Evolutionary conservation across 1,140 invertebrate species (phyloP).

Genomic region (Hydropsyche tenuis): DNA sequence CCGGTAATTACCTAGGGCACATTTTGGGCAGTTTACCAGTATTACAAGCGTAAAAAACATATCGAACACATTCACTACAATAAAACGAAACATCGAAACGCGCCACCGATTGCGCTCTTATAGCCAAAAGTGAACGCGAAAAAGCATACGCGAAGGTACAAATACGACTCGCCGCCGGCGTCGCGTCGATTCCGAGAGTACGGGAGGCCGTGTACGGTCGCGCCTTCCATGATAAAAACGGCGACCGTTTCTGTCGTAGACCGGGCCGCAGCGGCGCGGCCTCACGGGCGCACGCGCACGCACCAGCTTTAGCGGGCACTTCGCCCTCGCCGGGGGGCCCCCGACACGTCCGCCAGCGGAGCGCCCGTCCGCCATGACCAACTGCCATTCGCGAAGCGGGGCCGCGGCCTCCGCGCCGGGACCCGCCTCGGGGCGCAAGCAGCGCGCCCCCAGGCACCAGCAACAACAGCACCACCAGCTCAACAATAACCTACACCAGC

Average conservation of each 20-base stretch:
- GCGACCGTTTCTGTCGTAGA: not conserved
- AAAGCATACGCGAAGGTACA: not conserved
- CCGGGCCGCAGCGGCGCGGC: constrained; percentile 10
- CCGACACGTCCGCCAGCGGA: not conserved
- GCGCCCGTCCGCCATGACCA: constrained; percentile 30
- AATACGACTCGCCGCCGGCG: constrained; percentile 6
- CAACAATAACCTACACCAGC: not conserved
- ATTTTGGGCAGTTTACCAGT: too few species aligned
- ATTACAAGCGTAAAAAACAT: too few species aligned
- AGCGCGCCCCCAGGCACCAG: constrained; percentile 1
- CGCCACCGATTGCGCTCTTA: not conserved
- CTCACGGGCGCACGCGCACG: constrained; percentile 3
- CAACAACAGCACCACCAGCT: not conserved
- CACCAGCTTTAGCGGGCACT: not conserved
- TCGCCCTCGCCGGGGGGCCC: not conserved
- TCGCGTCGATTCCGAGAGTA: constrained; percentile 7
- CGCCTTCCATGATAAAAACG: constrained; percentile 23
- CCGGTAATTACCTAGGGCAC: too few species aligned
- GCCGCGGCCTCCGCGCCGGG: constrained; percentile 30
- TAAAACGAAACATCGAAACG: not conserved
- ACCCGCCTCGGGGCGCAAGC: constrained; percentile 11
- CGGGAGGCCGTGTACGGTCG: not conserved
- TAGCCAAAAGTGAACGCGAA: not conserved
- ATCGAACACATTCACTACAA: not conserved
- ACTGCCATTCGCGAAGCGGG: constrained; percentile 41